Evolutionary conservation across 2,113 vertebrate genomes (phyloP), one percentile per base, ranked within the genome.

Genomic region (Lophotis ruficrista): DNA sequence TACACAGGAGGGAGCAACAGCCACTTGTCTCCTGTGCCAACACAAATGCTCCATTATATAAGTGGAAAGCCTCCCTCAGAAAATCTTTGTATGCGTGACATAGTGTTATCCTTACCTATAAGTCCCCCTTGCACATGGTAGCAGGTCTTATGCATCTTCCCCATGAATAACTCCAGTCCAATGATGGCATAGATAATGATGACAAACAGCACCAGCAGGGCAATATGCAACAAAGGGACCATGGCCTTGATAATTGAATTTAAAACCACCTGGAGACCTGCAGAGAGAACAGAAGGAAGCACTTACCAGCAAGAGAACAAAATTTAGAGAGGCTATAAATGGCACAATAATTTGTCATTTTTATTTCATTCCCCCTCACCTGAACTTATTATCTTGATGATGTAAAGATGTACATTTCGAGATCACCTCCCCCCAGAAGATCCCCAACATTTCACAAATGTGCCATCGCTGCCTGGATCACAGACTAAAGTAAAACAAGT

Each of bases 191-290:
- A 99, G 98, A 99, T 99, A 93, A 99, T 99, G 97, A 99, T 99
- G 97, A 99, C 99, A 57, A 99, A 99, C 75, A 99, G 98, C 95
- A 99, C 99, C 76, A 99, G 98, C 96, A 99, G 98, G 90, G 99
- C 99, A 47, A 99, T 99, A 38, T 99, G 99, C 96, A 99, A 98
- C 97, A 99, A 98, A 75, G 99, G 99, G 71, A 99, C 99, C 99
- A 99, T 99, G 98, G 99, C 99, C 99, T 99, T 99, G 97, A 99
- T 99, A 94, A 99, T 99, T 97, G 99, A 99, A 97, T 99, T 99
- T 98, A 99, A 98, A 97, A 99, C 99, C 96, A 99, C 99, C 97
- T 99, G 99, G 95, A 99, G 99, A 98, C 99, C 99, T 99, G 97
- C 10, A 96, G 68, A 38, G 56, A 97, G 89, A 97, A 51, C 87